Evolutionary conservation across 2,888 invertebrate species (phyloP).

Genomic region (Trichogramma evanescens): DNA sequence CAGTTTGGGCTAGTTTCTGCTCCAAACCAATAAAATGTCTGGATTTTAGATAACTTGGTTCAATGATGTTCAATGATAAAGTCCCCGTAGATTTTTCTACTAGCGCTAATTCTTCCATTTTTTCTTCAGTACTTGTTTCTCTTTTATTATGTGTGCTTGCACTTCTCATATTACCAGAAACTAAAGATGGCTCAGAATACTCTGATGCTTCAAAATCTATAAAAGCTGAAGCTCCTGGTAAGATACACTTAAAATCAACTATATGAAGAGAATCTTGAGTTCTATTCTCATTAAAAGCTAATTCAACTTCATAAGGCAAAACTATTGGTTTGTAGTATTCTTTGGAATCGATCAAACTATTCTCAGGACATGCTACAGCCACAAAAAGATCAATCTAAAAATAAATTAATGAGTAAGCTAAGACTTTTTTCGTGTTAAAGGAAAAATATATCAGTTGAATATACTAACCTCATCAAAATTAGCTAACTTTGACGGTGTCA

Average conservation of each 20-base stretch:
- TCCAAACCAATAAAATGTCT: conserved; percentile 83
- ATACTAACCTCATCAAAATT: conserved; percentile 77
- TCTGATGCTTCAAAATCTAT: conserved; percentile 41
- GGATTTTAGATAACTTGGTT: conserved; percentile 58
- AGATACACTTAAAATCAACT: conserved; percentile 68
- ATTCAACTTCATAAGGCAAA: conserved; percentile 87
- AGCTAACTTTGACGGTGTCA: conserved; percentile 88
- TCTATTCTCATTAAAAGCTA: conserved; percentile 62
- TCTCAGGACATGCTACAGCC: conserved; percentile 86
- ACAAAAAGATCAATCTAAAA: conserved; percentile 84
- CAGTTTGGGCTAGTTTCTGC: conserved; percentile 68
- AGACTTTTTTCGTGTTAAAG: no score
- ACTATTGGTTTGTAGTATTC: conserved; percentile 88
- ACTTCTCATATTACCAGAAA: conserved; percentile 64
- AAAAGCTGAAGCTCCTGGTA: conserved; percentile 58
- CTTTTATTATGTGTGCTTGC: conserved; percentile 28
- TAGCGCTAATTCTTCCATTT: conserved; percentile 22
- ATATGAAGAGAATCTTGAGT: conserved; percentile 56
- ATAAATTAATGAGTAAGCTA: conserved; percentile 16
- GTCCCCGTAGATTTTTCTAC: conserved; percentile 33
- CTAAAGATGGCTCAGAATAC: conserved; percentile 52
- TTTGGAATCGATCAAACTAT: conserved; percentile 71
- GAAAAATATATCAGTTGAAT: neutral
- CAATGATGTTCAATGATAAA: conserved; percentile 51
- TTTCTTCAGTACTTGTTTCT: conserved; percentile 37